phyloP scores from a whole-genome alignment of 2,113 vertebrate species.

The Burhinus bistriatus region DNA sequence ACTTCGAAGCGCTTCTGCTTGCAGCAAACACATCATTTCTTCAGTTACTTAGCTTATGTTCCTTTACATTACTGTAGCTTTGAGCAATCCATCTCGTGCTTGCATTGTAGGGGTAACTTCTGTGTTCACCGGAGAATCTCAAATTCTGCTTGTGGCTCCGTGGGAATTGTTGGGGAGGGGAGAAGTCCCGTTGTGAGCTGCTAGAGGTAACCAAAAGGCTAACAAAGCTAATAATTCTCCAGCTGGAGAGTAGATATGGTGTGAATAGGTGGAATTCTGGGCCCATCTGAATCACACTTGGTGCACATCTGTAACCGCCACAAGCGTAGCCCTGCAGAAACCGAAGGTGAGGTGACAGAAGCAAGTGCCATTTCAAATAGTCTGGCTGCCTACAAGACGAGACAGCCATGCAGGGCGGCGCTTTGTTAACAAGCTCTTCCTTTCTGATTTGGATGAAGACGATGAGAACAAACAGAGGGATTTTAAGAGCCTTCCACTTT shows the following conservation, averaged over 20 bases:
- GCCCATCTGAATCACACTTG: rapidly evolving
- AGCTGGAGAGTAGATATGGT: neutral
- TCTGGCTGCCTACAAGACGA: neutral
- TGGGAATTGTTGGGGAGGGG: neutral
- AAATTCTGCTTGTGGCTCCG: neutral
- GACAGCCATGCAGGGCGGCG: neutral
- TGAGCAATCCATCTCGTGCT: neutral
- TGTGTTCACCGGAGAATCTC: rapidly evolving
- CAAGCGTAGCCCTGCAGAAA: neutral
- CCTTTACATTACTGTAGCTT: neutral
- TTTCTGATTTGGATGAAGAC: neutral
- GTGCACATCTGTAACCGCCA: neutral
- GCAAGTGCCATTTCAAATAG: neutral
- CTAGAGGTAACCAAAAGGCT: neutral
- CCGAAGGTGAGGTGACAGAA: neutral
- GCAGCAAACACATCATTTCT: neutral
- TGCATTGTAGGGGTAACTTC: neutral
- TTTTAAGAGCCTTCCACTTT: neutral
- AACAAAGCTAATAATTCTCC: neutral
- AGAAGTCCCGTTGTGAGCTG: neutral
- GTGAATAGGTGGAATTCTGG: neutral
- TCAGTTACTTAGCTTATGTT: neutral
- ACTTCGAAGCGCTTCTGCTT: neutral
- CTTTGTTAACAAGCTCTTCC: neutral
- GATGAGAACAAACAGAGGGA: neutral